phyloP scores from a whole-genome alignment of 2,113 vertebrate species.

The Microtus montanus region DNA sequence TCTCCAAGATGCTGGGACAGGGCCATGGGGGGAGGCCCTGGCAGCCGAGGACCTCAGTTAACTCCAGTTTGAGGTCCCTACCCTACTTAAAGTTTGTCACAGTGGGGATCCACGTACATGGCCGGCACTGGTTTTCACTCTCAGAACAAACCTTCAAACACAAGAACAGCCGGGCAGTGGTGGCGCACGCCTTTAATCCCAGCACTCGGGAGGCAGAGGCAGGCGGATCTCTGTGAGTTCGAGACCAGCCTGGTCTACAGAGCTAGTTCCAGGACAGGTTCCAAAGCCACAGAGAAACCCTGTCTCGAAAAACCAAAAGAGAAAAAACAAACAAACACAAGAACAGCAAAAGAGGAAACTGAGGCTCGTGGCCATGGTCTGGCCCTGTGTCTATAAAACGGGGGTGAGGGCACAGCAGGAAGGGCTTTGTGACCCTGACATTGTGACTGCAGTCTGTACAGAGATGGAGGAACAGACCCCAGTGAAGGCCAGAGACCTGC shows the following conservation, averaged over 20 bases:
- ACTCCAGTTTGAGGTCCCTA: background rate
- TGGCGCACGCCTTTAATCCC: too few species aligned
- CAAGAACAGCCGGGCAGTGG: background rate
- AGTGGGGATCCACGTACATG: background rate
- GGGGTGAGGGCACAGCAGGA: background rate
- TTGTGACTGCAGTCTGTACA: background rate
- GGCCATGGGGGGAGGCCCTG: conserved; percentile 59
- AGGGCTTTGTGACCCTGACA: background rate
- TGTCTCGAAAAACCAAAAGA: too few species aligned
- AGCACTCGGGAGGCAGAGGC: too few species aligned
- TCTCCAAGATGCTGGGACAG: conserved; percentile 16
- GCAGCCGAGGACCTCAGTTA: background rate
- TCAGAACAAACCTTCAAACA: background rate
- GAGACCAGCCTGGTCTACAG: too few species aligned
- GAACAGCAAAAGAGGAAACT: background rate
- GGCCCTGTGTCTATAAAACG: background rate
- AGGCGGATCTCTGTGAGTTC: too few species aligned
- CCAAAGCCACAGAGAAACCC: too few species aligned
- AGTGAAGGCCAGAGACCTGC: background rate
- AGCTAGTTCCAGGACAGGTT: too few species aligned
- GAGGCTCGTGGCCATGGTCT: background rate
- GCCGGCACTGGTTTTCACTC: rapidly evolving
- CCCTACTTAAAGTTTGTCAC: background rate
- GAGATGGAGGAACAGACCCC: background rate
- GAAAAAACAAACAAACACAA: too few species aligned